Evolutionary conservation across 2,797 vertebrate genomes (phyloP).

Genomic region (Epinephelus awoara): DNA sequence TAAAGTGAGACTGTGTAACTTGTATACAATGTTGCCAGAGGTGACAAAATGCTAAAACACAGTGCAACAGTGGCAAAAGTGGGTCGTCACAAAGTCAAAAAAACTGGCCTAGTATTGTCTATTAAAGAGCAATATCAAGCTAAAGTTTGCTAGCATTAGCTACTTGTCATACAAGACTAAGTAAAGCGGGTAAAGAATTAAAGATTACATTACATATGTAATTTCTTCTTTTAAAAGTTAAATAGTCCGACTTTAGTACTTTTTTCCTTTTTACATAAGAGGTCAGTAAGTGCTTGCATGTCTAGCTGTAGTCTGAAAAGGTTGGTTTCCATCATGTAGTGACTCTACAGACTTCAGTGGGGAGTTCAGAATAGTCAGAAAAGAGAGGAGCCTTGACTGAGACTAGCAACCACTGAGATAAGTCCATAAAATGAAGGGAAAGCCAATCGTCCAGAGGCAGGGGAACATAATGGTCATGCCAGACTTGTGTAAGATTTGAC

Average conservation of each 20-base stretch:
- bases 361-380: neutral
- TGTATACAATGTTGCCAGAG: no score
- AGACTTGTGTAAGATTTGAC: neutral
- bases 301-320: neutral
- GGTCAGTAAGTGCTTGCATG: neutral
- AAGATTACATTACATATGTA: neutral
- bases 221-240: neutral
- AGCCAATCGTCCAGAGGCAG: neutral
- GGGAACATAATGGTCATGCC: neutral
- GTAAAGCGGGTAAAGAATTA: neutral
- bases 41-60: neutral
- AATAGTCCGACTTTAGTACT: neutral
- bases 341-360: neutral
- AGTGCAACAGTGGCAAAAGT: neutral
- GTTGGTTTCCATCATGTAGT: neutral
- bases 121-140: neutral
- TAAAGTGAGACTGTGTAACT: neutral
- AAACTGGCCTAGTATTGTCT: neutral
- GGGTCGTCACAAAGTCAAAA: neutral
- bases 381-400: neutral
- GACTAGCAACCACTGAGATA: neutral
- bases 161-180: neutral
- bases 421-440: neutral
- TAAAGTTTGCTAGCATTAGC: neutral
- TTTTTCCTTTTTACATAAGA: neutral